phyloP scores from a whole-genome alignment of 2,888 invertebrate genomes.

The Xestia xanthographa region DNA sequence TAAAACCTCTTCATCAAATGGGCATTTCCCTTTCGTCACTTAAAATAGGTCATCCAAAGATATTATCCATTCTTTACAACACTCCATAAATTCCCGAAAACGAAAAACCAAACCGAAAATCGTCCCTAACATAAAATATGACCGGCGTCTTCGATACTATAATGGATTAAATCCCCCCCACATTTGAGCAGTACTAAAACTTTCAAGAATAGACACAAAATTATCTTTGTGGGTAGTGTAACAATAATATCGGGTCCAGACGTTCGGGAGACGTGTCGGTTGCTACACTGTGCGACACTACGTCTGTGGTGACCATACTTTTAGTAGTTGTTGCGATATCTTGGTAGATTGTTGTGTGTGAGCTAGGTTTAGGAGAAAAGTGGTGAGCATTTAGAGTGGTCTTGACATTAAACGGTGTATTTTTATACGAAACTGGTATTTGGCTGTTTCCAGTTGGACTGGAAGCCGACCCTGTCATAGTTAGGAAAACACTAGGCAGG shows the following conservation, averaged over 20 bases:
- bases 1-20: too few species aligned
- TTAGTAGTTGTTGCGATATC: slow-evolving; percentile 16
- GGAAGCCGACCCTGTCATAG: background rate
- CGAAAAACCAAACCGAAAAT: slow-evolving; percentile 9
- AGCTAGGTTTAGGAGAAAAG: background rate
- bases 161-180: slow-evolving; percentile 42
- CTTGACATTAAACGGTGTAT: background rate
- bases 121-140: slow-evolving; percentile 30
- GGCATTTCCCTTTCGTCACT: too few species aligned
- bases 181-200: slow-evolving; percentile 43
- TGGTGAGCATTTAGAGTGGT: background rate
- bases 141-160: slow-evolving; percentile 11
- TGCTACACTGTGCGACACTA: slow-evolving; percentile 40
- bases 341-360: background rate
- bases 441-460: background rate
- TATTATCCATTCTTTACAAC: slow-evolving; percentile 16
- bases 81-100: background rate
- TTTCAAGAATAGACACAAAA: slow-evolving; percentile 52
- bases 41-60: background rate
- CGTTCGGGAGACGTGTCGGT: slow-evolving; percentile 53
- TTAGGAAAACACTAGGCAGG: background rate
- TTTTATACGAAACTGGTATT: background rate
- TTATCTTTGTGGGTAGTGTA: slow-evolving; percentile 48
- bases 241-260: slow-evolving; percentile 66
- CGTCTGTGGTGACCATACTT: slow-evolving; percentile 11